These are phyloP conservation scores for Setipinna tenuifilis DNA, from an alignment of 2,797 vertebrate genomes.

Conservation along the genomic window DNA sequence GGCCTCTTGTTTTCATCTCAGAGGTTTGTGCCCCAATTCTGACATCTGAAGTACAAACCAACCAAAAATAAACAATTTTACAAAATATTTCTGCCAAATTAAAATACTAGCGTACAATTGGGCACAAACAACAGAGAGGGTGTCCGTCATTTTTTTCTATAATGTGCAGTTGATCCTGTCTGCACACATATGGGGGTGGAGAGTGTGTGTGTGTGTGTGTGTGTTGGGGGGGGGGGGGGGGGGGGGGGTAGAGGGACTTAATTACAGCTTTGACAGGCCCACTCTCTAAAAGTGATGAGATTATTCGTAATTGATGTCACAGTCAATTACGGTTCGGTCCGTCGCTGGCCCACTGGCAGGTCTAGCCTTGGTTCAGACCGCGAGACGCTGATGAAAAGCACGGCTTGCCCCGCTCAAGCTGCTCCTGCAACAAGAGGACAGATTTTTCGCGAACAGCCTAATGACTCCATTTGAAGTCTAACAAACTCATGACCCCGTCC, in stretches of 20 bases:
- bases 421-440: slow-evolving; percentile 76
- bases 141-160: slow-evolving; percentile 78
- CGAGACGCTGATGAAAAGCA: slow-evolving; percentile 85
- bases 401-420: slow-evolving; percentile 77
- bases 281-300: slow-evolving; percentile 92
- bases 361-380: slow-evolving; percentile 84
- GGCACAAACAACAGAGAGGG: slow-evolving; percentile 65
- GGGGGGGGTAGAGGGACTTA: slow-evolving; percentile 79
- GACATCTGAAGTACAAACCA: neutral
- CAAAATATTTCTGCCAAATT: neutral
- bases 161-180: slow-evolving; percentile 76
- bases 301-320: slow-evolving; percentile 94
- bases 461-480: slow-evolving; percentile 88
- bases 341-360: slow-evolving; percentile 84
- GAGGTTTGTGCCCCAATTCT: neutral
- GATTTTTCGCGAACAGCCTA: slow-evolving; percentile 81
- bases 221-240: too few species aligned
- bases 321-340: slow-evolving; percentile 86
- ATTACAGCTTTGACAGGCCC: slow-evolving; percentile 89
- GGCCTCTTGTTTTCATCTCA: neutral
- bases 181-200: slow-evolving; percentile 66
- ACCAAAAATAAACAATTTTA: neutral
- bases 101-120: neutral
- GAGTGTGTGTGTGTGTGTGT: too few species aligned
- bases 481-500: slow-evolving; percentile 86